phyloP scores from a whole-genome alignment of 2,113 vertebrate species.

The Chloropsis cyanopogon region DNA sequence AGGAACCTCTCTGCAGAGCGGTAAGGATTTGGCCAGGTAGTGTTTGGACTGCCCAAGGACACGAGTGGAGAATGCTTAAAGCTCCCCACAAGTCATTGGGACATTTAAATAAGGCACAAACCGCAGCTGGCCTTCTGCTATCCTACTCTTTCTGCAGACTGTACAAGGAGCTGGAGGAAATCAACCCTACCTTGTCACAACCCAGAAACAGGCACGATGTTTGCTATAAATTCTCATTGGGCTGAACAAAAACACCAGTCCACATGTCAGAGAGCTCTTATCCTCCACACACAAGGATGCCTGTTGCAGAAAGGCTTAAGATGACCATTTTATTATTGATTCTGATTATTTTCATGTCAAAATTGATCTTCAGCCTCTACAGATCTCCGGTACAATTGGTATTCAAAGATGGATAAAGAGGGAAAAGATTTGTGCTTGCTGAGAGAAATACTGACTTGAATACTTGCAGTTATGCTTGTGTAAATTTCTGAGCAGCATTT shows the following conservation, averaged over 20 bases:
- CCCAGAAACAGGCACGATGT: neutral
- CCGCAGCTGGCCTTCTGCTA: neutral
- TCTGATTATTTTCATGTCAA: neutral
- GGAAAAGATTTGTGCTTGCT: neutral
- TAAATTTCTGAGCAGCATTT: neutral
- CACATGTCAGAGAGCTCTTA: neutral
- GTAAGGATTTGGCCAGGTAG: neutral
- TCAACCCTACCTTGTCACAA: neutral
- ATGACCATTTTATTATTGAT: neutral
- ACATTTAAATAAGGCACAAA: neutral
- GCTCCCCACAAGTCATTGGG: neutral
- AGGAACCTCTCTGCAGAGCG: neutral
- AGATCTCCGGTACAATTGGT: neutral
- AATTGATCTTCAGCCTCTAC: neutral
- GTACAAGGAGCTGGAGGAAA: neutral
- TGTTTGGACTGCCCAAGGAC: neutral
- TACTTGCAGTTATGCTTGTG: neutral
- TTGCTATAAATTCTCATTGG: neutral
- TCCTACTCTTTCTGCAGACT: neutral
- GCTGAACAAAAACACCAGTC: neutral
- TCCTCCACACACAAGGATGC: neutral
- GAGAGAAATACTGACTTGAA: neutral
- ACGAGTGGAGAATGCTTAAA: neutral
- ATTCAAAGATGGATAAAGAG: neutral
- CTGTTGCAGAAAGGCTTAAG: neutral